Percentiles rank a stretch among this genome's conserved stretches.
Conservation (phyloP, 1,140 invertebrate species). For the Antheraea mylitta region DNA sequence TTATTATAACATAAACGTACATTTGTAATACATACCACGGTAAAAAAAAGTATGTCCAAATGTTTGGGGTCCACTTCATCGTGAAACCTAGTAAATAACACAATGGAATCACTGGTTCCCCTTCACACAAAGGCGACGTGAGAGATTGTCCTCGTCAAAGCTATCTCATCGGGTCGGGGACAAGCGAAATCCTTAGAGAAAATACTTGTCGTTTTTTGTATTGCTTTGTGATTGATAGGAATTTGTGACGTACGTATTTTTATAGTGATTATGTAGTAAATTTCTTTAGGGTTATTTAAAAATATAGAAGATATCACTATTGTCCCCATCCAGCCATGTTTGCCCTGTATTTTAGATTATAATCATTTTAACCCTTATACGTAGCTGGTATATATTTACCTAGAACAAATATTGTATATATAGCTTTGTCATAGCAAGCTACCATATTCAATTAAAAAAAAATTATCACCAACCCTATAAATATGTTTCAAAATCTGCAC, state of each 20-base stretch:
- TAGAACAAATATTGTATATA: too few relatives aligned
- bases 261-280: neutral
- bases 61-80: neutral
- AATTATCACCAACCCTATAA: too few relatives aligned
- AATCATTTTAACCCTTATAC: too few relatives aligned
- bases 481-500: too few relatives aligned
- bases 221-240: slow-evolving; percentile 6
- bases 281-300: too few relatives aligned
- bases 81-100: slow-evolving; percentile 4
- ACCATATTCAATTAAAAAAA: too few relatives aligned
- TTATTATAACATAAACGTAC: neutral
- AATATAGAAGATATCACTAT: too few relatives aligned
- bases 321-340: too few relatives aligned
- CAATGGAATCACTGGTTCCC: neutral
- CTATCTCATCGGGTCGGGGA: neutral
- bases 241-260: slow-evolving; percentile 1
- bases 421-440: too few relatives aligned
- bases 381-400: too few relatives aligned
- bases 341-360: too few relatives aligned
- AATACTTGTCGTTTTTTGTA: neutral
- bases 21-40: neutral
- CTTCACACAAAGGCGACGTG: neutral
- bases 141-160: slow-evolving; percentile 9
- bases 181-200: neutral
- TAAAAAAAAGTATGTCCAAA: neutral